Conservation (phyloP, 2,888 invertebrate genomes). For the Mimumesa dahlbomi region DNA sequence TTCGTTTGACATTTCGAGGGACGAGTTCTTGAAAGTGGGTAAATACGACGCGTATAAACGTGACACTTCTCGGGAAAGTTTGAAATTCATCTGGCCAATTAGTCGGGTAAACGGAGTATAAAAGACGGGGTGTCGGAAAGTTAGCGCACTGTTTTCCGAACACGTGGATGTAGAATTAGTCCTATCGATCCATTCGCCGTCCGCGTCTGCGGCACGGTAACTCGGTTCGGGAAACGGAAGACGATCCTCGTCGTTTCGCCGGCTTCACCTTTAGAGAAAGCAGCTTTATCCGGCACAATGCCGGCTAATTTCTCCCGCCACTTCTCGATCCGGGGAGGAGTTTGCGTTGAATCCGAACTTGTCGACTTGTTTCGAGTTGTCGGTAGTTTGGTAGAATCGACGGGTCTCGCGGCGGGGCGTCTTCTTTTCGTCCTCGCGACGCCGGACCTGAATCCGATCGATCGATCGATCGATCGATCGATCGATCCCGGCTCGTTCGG, state of each 20-base stretch:
- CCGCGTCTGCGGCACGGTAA: slow-evolving; percentile 37
- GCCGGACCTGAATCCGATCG: too few species aligned
- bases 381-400: slow-evolving; percentile 42
- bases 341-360: slow-evolving; percentile 17
- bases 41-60: too few species aligned
- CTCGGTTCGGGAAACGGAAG: slow-evolving; percentile 44
- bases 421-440: slow-evolving; percentile 24
- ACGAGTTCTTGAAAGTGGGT: too few species aligned
- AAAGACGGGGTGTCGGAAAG: slow-evolving; percentile 35
- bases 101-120: slow-evolving; percentile 22
- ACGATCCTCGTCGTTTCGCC: slow-evolving; percentile 37
- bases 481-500: too few species aligned
- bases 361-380: slow-evolving; percentile 44
- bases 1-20: slow-evolving; percentile 26
- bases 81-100: slow-evolving; percentile 32
- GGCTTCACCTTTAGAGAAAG: too few species aligned
- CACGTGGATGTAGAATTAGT: slow-evolving; percentile 54
- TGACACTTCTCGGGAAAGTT: too few species aligned
- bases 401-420: slow-evolving; percentile 27
- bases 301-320: slow-evolving; percentile 54
- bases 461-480: too few species aligned
- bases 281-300: slow-evolving; percentile 48
- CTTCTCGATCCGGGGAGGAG: slow-evolving; percentile 1
- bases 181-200: slow-evolving; percentile 51
- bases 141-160: slow-evolving; percentile 35